These are phyloP conservation scores for Serranochromis macrocephalus DNA, from an alignment of 2,113 vertebrate species.

Conservation along the genomic window DNA sequence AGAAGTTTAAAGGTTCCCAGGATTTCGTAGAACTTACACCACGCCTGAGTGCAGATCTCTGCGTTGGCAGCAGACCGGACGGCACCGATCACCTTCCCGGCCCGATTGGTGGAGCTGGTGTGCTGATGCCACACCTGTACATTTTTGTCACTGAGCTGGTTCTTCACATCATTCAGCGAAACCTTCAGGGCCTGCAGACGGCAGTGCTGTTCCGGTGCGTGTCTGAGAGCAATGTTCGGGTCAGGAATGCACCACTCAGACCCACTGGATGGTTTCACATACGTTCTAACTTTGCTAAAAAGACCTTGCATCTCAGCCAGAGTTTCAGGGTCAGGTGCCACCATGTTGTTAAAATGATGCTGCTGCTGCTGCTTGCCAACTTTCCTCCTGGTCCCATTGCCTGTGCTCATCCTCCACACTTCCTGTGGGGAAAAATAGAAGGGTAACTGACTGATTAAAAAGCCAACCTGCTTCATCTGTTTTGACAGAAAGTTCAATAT, in stretches of 20 bases:
- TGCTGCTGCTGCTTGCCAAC: slow-evolving; percentile 29
- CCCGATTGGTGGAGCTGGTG: slow-evolving; percentile 88
- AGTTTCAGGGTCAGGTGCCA: slow-evolving; percentile 64
- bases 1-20: slow-evolving; percentile 78
- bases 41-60: slow-evolving; percentile 92
- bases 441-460: background rate
- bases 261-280: slow-evolving; percentile 66
- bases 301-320: slow-evolving; percentile 73
- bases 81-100: slow-evolving; percentile 79
- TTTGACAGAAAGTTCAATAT: background rate
- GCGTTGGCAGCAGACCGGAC: slow-evolving; percentile 80
- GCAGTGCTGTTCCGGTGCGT: slow-evolving; percentile 57
- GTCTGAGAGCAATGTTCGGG: slow-evolving; percentile 62
- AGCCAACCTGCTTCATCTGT: background rate
- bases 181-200: slow-evolving; percentile 78
- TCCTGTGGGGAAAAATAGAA: background rate
- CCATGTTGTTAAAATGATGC: background rate
- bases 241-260: slow-evolving; percentile 79
- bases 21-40: slow-evolving; percentile 95
- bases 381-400: slow-evolving; percentile 61
- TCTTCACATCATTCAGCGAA: slow-evolving; percentile 86
- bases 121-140: slow-evolving; percentile 92
- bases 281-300: slow-evolving; percentile 79
- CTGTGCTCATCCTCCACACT: slow-evolving; percentile 75
- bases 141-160: slow-evolving; percentile 88